Percentiles rank a stretch among this genome's conserved stretches.
Evolutionary conservation across 2,797 vertebrate genomes (phyloP).

Genomic region (Molossus molossus): DNA sequence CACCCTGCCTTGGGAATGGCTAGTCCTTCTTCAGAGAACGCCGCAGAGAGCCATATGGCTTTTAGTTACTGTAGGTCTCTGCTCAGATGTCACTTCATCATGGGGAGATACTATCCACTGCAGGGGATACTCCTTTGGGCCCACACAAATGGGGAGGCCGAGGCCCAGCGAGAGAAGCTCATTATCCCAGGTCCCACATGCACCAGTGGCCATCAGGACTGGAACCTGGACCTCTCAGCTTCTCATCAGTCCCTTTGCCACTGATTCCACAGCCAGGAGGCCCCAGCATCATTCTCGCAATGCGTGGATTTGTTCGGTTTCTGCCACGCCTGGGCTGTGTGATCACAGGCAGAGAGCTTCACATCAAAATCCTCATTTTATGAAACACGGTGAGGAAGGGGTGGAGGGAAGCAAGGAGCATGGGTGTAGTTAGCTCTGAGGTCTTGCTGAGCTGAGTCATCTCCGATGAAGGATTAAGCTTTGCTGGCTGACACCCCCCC

Average conservation of each 20-base stretch:
- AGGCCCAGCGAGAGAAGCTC: neutral
- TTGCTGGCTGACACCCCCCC: neutral
- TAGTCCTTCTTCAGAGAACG: neutral
- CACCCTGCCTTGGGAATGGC: neutral
- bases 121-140: neutral
- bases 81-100: neutral
- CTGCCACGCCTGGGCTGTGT: neutral
- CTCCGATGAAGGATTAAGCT: neutral
- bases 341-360: neutral
- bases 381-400: neutral
- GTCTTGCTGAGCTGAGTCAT: neutral
- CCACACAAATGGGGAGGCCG: neutral
- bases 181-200: neutral
- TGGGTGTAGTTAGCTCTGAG: neutral
- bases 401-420: neutral
- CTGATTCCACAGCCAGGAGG: neutral
- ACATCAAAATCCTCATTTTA: neutral
- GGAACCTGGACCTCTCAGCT: neutral
- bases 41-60: neutral
- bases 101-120: neutral
- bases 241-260: neutral
- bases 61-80: neutral
- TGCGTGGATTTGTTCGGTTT: neutral
- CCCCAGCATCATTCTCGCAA: neutral
- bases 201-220: neutral